Base-by-base conservation (phyloP, 2,113 vertebrate genomes). In the Redunca redunca region DNA sequence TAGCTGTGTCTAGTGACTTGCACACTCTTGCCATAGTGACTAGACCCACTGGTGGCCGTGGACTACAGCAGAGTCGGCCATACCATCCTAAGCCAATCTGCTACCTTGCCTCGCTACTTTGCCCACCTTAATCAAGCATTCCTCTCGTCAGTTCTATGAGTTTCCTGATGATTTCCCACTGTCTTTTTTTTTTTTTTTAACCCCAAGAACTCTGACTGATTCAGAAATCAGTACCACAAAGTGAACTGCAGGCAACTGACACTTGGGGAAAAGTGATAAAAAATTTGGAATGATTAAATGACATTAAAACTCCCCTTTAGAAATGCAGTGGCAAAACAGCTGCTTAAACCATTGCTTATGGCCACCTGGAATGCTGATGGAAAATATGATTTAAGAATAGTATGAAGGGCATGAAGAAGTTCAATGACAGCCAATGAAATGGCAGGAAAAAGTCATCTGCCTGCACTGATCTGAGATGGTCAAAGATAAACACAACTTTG, bases 401-500 rank as follows among this genome's bases (percentile, higher is more conserved):
- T 74, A 17, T 52, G 55, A 97, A 95, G 62, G 80, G 19, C 40
- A 40, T 23, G 3, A 67, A 33, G 43, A 87, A 84, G 43, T 84
- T 92, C 87, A 94, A 23, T 90, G 88, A 89, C 46, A 96, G 50
- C 36, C 62, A 84, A 50, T 60, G 50, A 93, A 26, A n/a, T 85
- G 2, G 28, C 3, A 53, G 8, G 91, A 93, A 96, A 89, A 93
- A 86, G 77, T 53, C 48, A 92, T 92, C 84, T 96, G 36, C 55
- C 30, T 96, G 62, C 46, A 50, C 78, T 89, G 71, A 92, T 91
- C 92, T 87, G 83, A 96, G 62, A 94, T 90, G 43, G 95, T 92
- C 80, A 96, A 97, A 97, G 84, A 95, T 84, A 92, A 96, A 97
- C 52, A 96, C 83, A 92, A 62, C 36, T 88, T 96, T 82, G 57